Evolutionary conservation across 1,140 invertebrate genomes (phyloP).

Genomic region (Heliconius eleuchia): DNA sequence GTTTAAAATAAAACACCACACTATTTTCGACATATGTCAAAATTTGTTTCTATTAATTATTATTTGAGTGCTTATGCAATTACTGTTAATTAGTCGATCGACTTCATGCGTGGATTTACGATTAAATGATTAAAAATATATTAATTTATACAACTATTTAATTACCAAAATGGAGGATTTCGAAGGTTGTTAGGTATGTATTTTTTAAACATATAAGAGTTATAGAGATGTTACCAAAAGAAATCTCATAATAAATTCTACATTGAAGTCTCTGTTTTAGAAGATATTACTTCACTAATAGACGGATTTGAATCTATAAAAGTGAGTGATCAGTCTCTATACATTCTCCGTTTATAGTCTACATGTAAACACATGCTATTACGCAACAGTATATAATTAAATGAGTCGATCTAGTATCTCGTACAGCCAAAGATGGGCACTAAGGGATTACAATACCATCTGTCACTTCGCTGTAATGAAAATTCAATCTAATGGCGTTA

Average conservation of each 20-base stretch:
- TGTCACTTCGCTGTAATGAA: slow-evolving; percentile 30
- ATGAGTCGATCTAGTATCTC: slow-evolving; percentile 28
- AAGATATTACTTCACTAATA: no score
- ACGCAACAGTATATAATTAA: slow-evolving; percentile 30
- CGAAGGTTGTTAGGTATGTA: not conserved
- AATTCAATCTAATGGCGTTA: slow-evolving; percentile 37
- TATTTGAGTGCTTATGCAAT: not conserved
- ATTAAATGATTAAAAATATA: slow-evolving; percentile 12
- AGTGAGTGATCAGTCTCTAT: not conserved
- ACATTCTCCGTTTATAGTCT: not conserved
- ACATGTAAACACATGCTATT: slow-evolving; percentile 20
- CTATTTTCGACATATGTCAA: not conserved
- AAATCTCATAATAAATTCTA: no score
- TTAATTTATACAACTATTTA: slow-evolving; percentile 8
- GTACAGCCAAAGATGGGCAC: slow-evolving; percentile 38
- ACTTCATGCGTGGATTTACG: slow-evolving; percentile 1
- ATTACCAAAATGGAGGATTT: slow-evolving; percentile 2
- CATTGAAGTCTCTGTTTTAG: no score
- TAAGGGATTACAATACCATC: slow-evolving; percentile 47
- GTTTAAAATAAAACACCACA: not conserved
- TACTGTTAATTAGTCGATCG: not conserved
- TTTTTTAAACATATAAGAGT: not conserved
- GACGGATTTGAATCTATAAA: not conserved
- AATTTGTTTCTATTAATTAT: not conserved
- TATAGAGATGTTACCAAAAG: no score